These are phyloP conservation scores for Anhinga anhinga DNA, from an alignment of 2,113 vertebrate genomes.

Conservation along the genomic window DNA sequence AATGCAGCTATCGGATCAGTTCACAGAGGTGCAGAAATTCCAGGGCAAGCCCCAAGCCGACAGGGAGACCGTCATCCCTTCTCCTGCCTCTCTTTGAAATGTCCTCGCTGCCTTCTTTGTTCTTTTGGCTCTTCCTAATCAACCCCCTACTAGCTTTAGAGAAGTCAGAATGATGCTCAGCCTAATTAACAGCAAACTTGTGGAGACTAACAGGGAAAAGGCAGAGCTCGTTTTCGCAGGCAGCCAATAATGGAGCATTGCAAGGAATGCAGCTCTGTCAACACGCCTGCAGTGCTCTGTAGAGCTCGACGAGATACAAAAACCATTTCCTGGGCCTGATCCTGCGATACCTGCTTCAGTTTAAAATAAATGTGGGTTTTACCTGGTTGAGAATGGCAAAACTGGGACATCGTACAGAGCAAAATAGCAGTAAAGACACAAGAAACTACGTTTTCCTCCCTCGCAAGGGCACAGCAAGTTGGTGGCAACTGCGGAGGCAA, in stretches of 20 bases:
- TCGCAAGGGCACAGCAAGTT: neutral
- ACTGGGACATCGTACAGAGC: rapidly evolving
- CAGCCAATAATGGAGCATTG: neutral
- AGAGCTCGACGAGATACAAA: neutral
- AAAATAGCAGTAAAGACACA: rapidly evolving
- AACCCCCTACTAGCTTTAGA: neutral
- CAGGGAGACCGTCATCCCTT: neutral
- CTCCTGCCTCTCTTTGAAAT: neutral
- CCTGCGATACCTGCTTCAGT: neutral
- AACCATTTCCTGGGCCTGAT: neutral
- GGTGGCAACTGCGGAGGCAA: neutral
- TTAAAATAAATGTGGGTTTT: neutral
- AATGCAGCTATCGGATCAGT: neutral
- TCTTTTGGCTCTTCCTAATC: neutral
- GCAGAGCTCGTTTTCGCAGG: neutral
- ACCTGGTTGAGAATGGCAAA: neutral
- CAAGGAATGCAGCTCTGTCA: neutral
- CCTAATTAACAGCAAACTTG: constrained; percentile 32
- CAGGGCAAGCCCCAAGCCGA: neutral
- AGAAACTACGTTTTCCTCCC: neutral
- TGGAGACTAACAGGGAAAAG: neutral
- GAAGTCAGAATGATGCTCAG: constrained; percentile 2
- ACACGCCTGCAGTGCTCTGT: neutral
- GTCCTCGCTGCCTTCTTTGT: neutral
- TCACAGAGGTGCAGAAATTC: neutral